These are phyloP conservation scores for Marmota monax DNA, from an alignment of 2,113 vertebrate species.

Conservation along the genomic window DNA sequence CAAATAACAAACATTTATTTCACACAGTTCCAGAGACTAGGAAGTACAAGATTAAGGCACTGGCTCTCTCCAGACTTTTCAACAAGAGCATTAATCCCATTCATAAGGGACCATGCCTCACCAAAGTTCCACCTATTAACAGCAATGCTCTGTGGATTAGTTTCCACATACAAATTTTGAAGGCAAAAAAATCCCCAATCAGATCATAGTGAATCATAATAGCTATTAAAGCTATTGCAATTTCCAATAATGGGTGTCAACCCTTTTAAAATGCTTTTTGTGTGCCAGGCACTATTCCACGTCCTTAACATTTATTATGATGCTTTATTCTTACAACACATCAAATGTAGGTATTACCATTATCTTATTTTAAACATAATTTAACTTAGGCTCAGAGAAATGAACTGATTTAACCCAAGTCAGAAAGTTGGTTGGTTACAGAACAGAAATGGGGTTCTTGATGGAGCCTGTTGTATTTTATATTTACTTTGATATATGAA, in stretches of 20 bases:
- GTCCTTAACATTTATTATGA: background rate
- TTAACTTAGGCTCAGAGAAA: constrained; percentile 29
- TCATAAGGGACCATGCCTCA: background rate
- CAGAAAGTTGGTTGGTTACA: background rate
- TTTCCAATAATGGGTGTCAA: background rate
- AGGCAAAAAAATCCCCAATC: background rate
- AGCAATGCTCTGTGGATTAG: background rate
- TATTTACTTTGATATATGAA: constrained; percentile 24
- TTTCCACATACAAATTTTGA: background rate
- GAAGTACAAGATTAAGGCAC: background rate
- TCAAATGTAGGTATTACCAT: background rate
- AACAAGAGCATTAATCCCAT: background rate
- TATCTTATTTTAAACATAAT: constrained; percentile 35
- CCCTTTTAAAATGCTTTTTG: background rate
- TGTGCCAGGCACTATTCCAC: background rate
- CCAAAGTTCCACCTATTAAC: background rate
- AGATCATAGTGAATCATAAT: background rate
- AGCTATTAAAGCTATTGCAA: background rate
- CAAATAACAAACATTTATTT: background rate
- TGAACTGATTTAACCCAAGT: constrained; percentile 21
- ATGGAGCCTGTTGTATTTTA: background rate
- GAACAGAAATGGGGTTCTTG: constrained; percentile 12
- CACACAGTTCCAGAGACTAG: background rate
- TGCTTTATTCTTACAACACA: background rate
- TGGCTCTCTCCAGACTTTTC: background rate